Percentiles rank a stretch among this genome's conserved stretches.
These are phyloP conservation scores for Philereme vetulata DNA, from an alignment of 2,888 invertebrate species.

Conservation along the genomic window DNA sequence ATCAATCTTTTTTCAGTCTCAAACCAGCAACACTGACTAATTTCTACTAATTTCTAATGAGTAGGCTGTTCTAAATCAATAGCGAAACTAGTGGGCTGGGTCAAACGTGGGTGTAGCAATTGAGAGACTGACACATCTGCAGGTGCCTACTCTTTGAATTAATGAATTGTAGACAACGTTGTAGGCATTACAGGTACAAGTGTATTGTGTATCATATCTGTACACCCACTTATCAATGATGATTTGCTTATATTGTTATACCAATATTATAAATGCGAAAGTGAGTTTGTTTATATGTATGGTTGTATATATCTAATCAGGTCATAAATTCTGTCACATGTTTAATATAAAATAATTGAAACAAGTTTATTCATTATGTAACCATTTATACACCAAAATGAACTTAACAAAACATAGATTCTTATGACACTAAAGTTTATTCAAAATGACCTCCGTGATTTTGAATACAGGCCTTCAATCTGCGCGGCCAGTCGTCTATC, in stretches of 20 bases:
- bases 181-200: constrained; percentile 31
- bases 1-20: not conserved
- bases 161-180: constrained; percentile 31
- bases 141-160: constrained; percentile 35
- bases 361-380: no score
- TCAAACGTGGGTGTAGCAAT: constrained; percentile 33
- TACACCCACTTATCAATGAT: constrained; percentile 30
- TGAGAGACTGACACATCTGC: constrained; percentile 37
- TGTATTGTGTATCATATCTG: constrained; percentile 31
- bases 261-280: not conserved
- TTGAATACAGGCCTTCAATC: no score
- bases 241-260: not conserved
- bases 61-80: constrained; percentile 32
- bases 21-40: not conserved
- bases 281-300: no score
- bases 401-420: no score
- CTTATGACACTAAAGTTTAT: no score
- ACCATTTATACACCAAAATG: no score
- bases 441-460: no score
- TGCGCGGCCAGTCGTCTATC: no score
- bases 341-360: no score
- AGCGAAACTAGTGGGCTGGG: constrained; percentile 32
- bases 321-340: no score
- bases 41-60: constrained; percentile 1
- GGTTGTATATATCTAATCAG: no score